Evolutionary conservation across 2,797 vertebrate genomes (phyloP).

Genomic region (Geotrypetes seraphini): DNA sequence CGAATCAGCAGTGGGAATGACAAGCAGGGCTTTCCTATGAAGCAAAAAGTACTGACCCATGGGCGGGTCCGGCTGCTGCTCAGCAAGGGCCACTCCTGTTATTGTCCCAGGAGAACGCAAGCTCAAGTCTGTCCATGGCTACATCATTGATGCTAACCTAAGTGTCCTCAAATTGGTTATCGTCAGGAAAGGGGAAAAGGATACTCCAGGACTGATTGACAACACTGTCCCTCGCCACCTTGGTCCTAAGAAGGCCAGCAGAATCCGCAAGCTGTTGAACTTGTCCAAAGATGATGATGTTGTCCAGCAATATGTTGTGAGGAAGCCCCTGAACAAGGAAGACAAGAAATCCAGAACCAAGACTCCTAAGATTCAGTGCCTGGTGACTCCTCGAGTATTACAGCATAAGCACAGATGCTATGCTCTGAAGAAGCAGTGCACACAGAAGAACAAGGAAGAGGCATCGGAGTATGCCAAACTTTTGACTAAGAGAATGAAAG

Average conservation of each 20-base stretch:
- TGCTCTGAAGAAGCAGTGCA: conserved; percentile 88
- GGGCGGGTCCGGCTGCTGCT: conserved; percentile 89
- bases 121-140: conserved; percentile 92
- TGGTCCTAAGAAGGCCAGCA: no score
- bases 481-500: conserved; percentile 97
- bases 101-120: conserved; percentile 91
- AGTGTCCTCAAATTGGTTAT: conserved; percentile 96
- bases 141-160: conserved; percentile 92
- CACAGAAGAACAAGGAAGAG: conserved; percentile 93
- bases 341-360: conserved; percentile 96
- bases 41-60: conserved; percentile 89
- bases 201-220: no score
- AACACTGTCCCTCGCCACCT: no score
- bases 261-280: no score
- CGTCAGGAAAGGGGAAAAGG: conserved; percentile 92
- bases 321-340: no score
- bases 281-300: no score
- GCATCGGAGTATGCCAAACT: conserved; percentile 93
- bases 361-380: conserved; percentile 94
- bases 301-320: no score
- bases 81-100: conserved; percentile 96
- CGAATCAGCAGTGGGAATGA: conserved; percentile 96
- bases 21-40: conserved; percentile 97
- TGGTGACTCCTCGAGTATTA: conserved; percentile 90
- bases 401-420: conserved; percentile 93